A percentile compares a stretch with the other conserved stretches of the same genome.
Evolutionary conservation across 2,113 vertebrate genomes (phyloP).

Genomic region (Antechinus stuartii): DNA sequence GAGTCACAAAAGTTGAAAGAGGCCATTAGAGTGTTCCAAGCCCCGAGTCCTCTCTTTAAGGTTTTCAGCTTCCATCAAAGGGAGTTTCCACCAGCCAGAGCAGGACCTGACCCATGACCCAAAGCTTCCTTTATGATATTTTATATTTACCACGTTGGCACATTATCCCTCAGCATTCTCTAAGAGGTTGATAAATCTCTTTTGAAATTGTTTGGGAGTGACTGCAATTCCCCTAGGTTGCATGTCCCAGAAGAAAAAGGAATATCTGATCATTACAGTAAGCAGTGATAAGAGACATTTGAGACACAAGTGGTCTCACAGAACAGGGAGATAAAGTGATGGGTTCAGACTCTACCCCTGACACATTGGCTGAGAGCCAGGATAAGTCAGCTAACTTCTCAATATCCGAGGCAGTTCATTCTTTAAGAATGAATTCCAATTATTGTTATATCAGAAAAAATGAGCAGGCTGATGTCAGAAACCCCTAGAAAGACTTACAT

Average conservation of each 20-base stretch:
- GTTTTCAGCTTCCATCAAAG: neutral
- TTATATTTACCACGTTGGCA: neutral
- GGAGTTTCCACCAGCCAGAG: neutral
- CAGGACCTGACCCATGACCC: neutral
- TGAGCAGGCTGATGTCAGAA: too few species aligned
- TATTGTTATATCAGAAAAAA: too few species aligned
- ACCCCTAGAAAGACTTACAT: too few species aligned
- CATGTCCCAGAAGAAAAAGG: neutral
- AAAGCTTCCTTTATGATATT: neutral
- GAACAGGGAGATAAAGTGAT: neutral
- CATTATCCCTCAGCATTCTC: neutral
- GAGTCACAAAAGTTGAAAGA: neutral
- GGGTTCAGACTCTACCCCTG: neutral
- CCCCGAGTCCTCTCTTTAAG: neutral
- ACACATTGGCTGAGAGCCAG: neutral
- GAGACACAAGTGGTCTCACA: neutral
- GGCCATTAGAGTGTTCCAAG: neutral
- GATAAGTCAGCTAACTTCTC: neutral
- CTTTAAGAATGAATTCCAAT: too few species aligned
- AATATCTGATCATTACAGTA: neutral
- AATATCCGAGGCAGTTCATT: too few species aligned
- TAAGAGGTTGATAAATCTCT: neutral
- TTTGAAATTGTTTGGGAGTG: neutral
- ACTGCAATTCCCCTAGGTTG: neutral
- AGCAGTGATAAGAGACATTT: neutral